Evolutionary conservation across 2,797 vertebrate species (phyloP).

Genomic region (Okamejei kenojei): DNA sequence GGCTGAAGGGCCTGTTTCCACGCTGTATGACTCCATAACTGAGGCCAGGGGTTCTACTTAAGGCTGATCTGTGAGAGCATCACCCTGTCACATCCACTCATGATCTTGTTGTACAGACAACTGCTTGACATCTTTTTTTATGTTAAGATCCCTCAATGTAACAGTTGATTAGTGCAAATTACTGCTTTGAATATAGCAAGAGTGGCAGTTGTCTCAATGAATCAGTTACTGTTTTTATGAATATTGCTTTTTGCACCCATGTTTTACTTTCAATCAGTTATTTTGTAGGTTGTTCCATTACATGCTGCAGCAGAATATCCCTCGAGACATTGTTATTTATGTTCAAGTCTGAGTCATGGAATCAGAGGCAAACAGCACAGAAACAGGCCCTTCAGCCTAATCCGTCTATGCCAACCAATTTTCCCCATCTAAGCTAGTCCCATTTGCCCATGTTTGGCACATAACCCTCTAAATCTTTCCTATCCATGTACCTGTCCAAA

Average conservation of each 20-base stretch:
- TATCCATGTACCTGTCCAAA: too few species aligned
- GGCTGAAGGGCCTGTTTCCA: too few species aligned
- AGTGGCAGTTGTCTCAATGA: neutral
- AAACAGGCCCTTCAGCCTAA: too few species aligned
- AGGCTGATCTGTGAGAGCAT: neutral
- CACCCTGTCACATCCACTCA: neutral
- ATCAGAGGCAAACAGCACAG: too few species aligned
- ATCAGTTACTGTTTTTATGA: neutral
- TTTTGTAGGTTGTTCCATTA: neutral
- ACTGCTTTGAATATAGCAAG: neutral
- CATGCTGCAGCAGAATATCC: too few species aligned
- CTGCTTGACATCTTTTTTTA: neutral
- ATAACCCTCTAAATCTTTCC: too few species aligned
- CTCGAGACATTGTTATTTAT: too few species aligned
- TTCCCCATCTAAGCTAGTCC: too few species aligned
- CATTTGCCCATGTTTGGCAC: too few species aligned
- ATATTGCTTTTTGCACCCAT: neutral
- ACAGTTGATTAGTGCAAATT: neutral
- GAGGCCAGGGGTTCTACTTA: neutral
- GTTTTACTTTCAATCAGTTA: neutral
- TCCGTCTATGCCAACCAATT: too few species aligned
- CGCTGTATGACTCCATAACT: too few species aligned
- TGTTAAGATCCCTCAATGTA: neutral
- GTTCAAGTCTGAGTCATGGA: too few species aligned
- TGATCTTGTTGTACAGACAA: neutral